Evolutionary conservation across 2,888 invertebrate species (phyloP), one percentile per base, ranked within the genome.

Genomic region (Zygothrica quintamaculata): DNA sequence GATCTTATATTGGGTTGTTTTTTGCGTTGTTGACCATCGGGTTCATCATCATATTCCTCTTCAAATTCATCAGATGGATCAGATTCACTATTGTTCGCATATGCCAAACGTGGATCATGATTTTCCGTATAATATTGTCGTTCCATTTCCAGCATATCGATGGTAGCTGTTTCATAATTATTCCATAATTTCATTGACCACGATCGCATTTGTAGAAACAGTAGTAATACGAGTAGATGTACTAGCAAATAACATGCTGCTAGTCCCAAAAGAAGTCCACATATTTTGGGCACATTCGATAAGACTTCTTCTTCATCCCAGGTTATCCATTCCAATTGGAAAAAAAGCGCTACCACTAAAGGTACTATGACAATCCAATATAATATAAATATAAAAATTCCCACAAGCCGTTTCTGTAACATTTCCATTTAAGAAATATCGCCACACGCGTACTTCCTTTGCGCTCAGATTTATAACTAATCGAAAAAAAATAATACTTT

Each of bases 401-500:
- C 60, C 22, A 70, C 48, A 15, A 44, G 7, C 25, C 5, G 37
- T 33, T 69, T 43, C 7, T 33, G 18, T n/a, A 70, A 51, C 69
- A 69, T 69, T 33, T 48, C 9, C 1, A 12, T 9, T 8, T 1
- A 22, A 5, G 5, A 25, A 0, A 1, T 1, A 1, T 1, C 18
- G 18, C 18, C 2, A 5, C 18, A 22, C 50, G 33, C 57, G 13
- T 11, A 12, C 37, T 22, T 5, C 9, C 15, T 1, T 29, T 8
- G 37, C 0, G 9, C 1, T 39, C 15, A 12, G 6, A 9, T 42
- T 1, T 5, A 15, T 12, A 65, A 69, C 69, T 69, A 42, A 68
- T n/a, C 18, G 31, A 31, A 3, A 11, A 36, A 29, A 5, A 9
- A 8, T 8, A 26, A 26, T 26, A n/a, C n/a, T 22, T 22, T 22